Evolutionary conservation across 2,888 invertebrate species (phyloP).

Genomic region (Platypus cylindrus): DNA sequence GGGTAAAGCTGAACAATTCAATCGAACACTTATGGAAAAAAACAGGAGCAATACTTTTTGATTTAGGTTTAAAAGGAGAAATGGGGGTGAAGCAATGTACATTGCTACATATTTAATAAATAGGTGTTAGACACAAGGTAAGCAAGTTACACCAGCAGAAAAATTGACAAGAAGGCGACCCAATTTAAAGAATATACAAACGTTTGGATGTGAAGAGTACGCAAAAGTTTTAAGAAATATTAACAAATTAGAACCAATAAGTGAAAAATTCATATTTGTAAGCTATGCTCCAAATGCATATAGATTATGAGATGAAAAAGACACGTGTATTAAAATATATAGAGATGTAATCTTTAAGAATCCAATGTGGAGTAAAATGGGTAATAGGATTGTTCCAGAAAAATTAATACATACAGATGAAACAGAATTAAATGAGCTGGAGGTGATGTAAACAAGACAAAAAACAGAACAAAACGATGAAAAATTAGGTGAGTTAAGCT

Average conservation of each 20-base stretch:
- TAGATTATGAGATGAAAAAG: conserved; percentile 12
- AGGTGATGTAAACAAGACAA: conserved; percentile 2
- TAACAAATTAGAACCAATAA: conserved; percentile 22
- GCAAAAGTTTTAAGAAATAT: conserved; percentile 17
- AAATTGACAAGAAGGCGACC: conserved; percentile 21
- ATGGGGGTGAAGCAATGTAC: conserved; percentile 23
- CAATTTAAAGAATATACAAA: conserved; percentile 20
- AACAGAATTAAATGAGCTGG: not conserved
- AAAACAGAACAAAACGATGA: not conserved
- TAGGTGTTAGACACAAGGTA: conserved; percentile 19
- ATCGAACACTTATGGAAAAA: too few species aligned
- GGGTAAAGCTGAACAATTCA: conserved; percentile 18
- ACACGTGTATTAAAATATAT: conserved; percentile 4
- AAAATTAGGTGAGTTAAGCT: conserved; percentile 1
- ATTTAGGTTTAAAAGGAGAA: conserved; percentile 18
- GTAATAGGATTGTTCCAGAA: too few species aligned
- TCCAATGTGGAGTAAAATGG: conserved; percentile 2
- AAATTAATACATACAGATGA: not conserved
- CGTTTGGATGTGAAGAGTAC: conserved; percentile 23
- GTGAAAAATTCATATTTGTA: conserved; percentile 19
- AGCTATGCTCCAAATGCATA: conserved; percentile 13
- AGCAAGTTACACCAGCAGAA: conserved; percentile 25
- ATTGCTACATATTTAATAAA: conserved; percentile 21
- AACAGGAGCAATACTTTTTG: conserved; percentile 19
- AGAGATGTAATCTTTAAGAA: conserved; percentile 15